Evolutionary conservation across 2,797 vertebrate species (phyloP), one percentile per base, ranked within the genome.

Genomic region (Loris lydekkerianus): DNA sequence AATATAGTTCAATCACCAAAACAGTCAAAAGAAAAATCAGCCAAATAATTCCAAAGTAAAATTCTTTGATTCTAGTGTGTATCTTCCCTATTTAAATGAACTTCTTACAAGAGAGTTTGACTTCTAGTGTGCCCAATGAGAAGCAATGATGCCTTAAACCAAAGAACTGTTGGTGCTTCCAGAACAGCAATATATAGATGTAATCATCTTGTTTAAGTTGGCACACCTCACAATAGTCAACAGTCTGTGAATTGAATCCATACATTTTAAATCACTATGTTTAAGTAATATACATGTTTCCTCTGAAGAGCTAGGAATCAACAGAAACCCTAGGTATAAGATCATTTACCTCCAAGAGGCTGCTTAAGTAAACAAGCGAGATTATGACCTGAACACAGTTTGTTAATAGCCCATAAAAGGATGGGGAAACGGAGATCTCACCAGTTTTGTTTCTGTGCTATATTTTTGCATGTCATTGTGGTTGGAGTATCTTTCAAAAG

Each of bases 281-380:
- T 93, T 90, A 75, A 92, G 37, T 89, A 92, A 89, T 67, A 65
- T 65, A 72, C 25, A 85, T 67, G 31, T 73, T 94, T 23, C 43
- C 83, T 70, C 67, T 21, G 34, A 77, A 70, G 37, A 84, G 10
- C 31, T 65, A 73, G 46, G 8, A 4, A 27, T 69, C 49, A 49
- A 61, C 31, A 88, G 73, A 91, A 95, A 70, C 21, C 14, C 2
- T 18, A 53, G 60, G 4, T 63, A 46, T 34, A 72, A 5, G 27
- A 75, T 70, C 18, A 83, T 78, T 94, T 95, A 56, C 10, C 27
- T 85, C n/a, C 43, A 73, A 27, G 46, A 78, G 77, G 1, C 9
- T 82, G 18, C 85, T 88, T 76, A 80, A 82, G 29, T n/a, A 90
- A 90, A 91, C 21, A 61, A 60, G 63, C 61, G 7, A 83, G 27